Base-by-base conservation (phyloP, 2,797 vertebrate species). In the Orientallactaga sibirica region DNA sequence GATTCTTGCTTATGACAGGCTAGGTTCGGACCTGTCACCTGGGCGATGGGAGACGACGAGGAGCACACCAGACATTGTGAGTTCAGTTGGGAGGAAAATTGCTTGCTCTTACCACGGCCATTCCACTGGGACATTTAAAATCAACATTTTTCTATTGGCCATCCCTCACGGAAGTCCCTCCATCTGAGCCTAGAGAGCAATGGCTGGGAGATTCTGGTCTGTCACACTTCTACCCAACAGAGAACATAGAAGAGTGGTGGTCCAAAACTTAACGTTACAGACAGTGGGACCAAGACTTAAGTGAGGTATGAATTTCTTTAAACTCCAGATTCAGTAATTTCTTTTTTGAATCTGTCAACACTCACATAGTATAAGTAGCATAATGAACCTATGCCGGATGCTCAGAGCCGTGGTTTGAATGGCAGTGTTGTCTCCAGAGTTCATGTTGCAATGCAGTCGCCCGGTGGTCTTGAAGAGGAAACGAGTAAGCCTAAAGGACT, bases 301-400 rank as follows among this genome's bases (percentile, higher is more conserved):
- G 7, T 68, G 19, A 93, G 15, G 74, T 29, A 94, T 90, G 43
- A 20, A 29, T 90, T 84, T 71, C 43, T 92, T 76, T 86, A 88
- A 88, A 67, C 14, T 25, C 14, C 29, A 71, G 85, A 52, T 22
- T 33, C 64, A 80, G 20, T 75, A n/a, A 86, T 79, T 80, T 86
- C 52, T 74, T 94, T 75, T 88, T 61, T 74, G 58, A 55, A 22
- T 82, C 43, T 68, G n/a, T 73, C 71, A 84, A 79, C 1, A 15
- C 74, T 70, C 71, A 70, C 55, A 66, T 11, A 22, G 15, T 66
- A 29, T 4, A 73, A 78, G 68, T 8, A 85, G 43, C 64, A 68
- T 16, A n/a, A 4, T 66, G 62, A 79, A 61, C 48, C 9, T 12
- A 15, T 61, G 5, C 25, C 77, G 15, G 33, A 52, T 62, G 48